Evolutionary conservation across 2,888 invertebrate species (phyloP), one percentile per base, ranked within the genome.

Genomic region (Tipula lateralis): DNA sequence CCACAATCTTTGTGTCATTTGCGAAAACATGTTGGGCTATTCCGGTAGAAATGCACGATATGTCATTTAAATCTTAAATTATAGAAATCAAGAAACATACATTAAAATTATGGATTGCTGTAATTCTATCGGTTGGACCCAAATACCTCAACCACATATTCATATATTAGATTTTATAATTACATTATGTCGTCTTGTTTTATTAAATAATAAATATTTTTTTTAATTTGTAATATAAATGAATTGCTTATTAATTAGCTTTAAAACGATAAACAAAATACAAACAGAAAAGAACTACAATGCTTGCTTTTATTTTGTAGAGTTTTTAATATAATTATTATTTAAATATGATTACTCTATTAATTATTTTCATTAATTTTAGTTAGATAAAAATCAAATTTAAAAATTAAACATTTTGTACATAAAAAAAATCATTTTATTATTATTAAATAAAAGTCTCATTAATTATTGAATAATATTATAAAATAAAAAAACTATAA

Each of bases 381-480:
- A 66, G 66, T 66, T 66, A 66, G 66, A 66, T 66, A 24, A 66
- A 66, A 66, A 66, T 24, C 66, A 66, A 66, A 24, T 24, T 44
- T n/a, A 44, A 39, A 39, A 39, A 44, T 39, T 19, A 50, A 50
- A 50, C 50, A 19, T 66, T 66, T 66, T 66, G 66, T 66, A 66
- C 19, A 66, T 66, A 66, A 24, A 24, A 24, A 66, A 24, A 9
- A 66, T 24, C 66, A 66, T 66, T 66, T 66, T 66, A 66, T 66
- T 66, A 66, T 66, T 66, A 66, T 66, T 66, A 66, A 24, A 66
- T 66, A 24, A 66, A 66, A 66, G 66, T 66, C 24, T 66, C 66
- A 66, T 66, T 66, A 66, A 66, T 66, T 66, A 66, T 66, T 66
- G 66, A 66, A 66, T 66, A 66, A 66, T 66, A 66, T 24, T 66